phyloP scores from a whole-genome alignment of 2,113 vertebrate species.

The Pipra filicauda region DNA sequence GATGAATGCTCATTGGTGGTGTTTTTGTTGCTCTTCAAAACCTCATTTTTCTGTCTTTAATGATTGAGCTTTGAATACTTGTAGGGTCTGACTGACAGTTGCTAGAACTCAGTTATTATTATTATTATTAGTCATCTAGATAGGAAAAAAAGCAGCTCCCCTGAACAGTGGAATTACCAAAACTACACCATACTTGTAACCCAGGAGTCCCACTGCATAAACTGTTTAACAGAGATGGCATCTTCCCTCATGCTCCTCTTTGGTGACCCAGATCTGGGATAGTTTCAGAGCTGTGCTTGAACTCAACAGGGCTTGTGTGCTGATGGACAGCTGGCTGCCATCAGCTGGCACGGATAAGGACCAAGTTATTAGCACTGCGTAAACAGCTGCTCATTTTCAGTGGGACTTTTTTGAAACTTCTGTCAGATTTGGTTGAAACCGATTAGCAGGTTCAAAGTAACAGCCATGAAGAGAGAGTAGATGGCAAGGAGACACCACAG shows the following conservation, averaged over 20 bases:
- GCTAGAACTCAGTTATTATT: neutral
- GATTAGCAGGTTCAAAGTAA: neutral
- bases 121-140: neutral
- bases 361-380: fast-evolving
- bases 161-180: neutral
- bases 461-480: neutral
- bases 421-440: neutral
- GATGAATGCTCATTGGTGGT: neutral
- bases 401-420: neutral
- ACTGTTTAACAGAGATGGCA: neutral
- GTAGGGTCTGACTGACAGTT: neutral
- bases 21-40: neutral
- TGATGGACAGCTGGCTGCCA: neutral
- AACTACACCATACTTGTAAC: neutral
- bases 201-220: neutral
- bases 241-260: fast-evolving
- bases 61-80: neutral
- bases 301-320: fast-evolving
- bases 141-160: neutral
- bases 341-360: neutral
- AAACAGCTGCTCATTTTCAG: neutral
- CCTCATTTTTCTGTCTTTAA: neutral
- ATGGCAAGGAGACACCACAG: neutral
- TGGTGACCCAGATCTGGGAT: fast-evolving
- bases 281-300: neutral